Base-by-base conservation (phyloP, 2,888 invertebrate species). In the Drosophila mercatorum region DNA sequence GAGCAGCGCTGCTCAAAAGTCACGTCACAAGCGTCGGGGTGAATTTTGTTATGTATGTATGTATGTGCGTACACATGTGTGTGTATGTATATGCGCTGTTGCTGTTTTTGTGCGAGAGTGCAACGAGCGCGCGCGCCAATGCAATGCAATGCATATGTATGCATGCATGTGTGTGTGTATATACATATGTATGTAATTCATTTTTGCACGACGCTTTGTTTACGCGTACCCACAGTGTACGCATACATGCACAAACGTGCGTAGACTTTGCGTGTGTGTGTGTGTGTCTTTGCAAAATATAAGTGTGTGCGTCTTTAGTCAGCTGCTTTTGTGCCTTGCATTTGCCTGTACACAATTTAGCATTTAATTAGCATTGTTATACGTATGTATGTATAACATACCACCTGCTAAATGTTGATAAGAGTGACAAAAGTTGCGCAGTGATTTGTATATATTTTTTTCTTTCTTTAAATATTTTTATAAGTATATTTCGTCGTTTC, bases 41-140 rank as follows among this genome's bases (percentile, higher is more conserved):
- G 77, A 69, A 64, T 62, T 34, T 34, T 22, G 22, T 22, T 34
- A 7, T 34, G 7, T 34, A 34, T 67, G 17, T 17, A 14, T 77
- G 62, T 49, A 26, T 47, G 44, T 61, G 36, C 65, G 31, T n/a
- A 47, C 74, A 61, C 55, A n/a, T 57, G 12, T 65, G 12, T 53
- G 44, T 57, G 12, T 65, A 8, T 53, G 44, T 63, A 41, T 68
- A 11, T 43, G 14, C 70, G 64, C 55, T 74, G 67, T 57, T 64
- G 41, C 67, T 67, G 53, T 63, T 70, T 62, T 66, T 43, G 17
- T 28, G 53, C 53, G 52, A 63, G 78, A 86, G 79, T 79, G 88
- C 71, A 84, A 72, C 59, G 78, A 72, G 77, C 69, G 82, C 80
- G 71, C 79, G 77, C 80, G 75, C 68, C 60, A 75, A 61, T 81